These are phyloP conservation scores for Acrobasis consociella DNA, from an alignment of 2,888 invertebrate species.

Conservation along the genomic window DNA sequence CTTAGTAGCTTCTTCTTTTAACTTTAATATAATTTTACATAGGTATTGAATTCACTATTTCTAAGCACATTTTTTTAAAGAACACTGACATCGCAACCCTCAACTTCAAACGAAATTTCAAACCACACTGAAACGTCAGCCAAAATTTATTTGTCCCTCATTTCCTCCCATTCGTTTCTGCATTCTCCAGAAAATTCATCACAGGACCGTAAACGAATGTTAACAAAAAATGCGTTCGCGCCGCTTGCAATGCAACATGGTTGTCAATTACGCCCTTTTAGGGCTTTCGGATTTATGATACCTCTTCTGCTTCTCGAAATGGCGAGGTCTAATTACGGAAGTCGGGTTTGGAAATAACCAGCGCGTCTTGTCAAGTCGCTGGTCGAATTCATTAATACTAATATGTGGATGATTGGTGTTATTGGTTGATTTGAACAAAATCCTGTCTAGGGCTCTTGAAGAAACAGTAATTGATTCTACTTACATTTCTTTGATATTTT, in stretches of 20 bases:
- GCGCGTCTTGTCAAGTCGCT: conserved; percentile 17
- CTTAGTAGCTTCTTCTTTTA: too few species aligned
- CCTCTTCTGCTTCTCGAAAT: conserved; percentile 19
- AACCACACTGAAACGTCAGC: not conserved
- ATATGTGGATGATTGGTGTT: conserved; percentile 9
- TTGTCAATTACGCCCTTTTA: conserved; percentile 24
- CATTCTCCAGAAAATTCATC: conserved; percentile 13
- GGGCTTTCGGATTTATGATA: conserved; percentile 19
- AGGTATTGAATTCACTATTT: too few species aligned
- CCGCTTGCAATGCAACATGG: conserved; percentile 20
- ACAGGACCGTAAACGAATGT: not conserved
- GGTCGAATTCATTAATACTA: conserved; percentile 21
- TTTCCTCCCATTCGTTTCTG: conserved; percentile 5
- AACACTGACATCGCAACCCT: too few species aligned
- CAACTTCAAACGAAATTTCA: not conserved
- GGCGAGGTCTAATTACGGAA: conserved; percentile 23
- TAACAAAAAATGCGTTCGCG: conserved; percentile 19
- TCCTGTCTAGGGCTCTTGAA: too few species aligned
- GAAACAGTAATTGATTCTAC: too few species aligned
- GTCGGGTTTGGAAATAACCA: conserved; percentile 19
- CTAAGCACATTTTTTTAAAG: too few species aligned
- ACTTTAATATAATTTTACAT: too few species aligned
- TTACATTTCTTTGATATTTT: too few species aligned
- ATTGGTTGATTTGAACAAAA: too few species aligned
- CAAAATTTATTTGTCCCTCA: not conserved